Conservation (phyloP, 2,888 invertebrate species). For the Matsumyia berberina region DNA sequence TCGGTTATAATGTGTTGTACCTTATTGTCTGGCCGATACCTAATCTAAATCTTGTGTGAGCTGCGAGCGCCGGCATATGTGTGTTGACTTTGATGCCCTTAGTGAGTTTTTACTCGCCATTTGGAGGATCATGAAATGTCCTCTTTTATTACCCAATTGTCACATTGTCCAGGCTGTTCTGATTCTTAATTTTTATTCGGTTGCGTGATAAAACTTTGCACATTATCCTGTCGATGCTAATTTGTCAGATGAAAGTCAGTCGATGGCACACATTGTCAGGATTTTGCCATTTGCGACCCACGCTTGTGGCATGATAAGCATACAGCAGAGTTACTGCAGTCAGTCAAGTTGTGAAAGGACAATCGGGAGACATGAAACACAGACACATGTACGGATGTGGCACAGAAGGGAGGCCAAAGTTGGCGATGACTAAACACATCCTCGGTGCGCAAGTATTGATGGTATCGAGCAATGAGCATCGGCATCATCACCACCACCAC, state of each 20-base stretch:
- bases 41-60: constrained; percentile 32
- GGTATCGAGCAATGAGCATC: constrained; percentile 23
- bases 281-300: background rate
- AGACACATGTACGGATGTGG: too few species aligned
- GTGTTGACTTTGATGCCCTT: constrained; percentile 2
- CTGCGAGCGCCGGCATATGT: constrained; percentile 23
- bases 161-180: constrained; percentile 28
- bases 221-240: constrained; percentile 45
- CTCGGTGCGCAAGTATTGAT: constrained; percentile 16
- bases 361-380: too few species aligned
- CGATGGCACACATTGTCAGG: constrained; percentile 29
- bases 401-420: background rate
- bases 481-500: constrained; percentile 28
- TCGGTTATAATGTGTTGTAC: constrained; percentile 42
- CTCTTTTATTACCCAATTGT: constrained; percentile 40
- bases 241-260: constrained; percentile 41
- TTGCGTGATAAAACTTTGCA: constrained; percentile 32
- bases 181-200: constrained; percentile 35
- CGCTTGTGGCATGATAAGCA: background rate
- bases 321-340: background rate
- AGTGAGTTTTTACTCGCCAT: constrained; percentile 23
- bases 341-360: constrained; percentile 2
- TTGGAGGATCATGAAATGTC: constrained; percentile 37
- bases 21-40: background rate
- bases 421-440: constrained; percentile 11